Evolutionary conservation across 1,140 invertebrate species (phyloP), one percentile per base, ranked within the genome.

Genomic region (Formica exsecta): DNA sequence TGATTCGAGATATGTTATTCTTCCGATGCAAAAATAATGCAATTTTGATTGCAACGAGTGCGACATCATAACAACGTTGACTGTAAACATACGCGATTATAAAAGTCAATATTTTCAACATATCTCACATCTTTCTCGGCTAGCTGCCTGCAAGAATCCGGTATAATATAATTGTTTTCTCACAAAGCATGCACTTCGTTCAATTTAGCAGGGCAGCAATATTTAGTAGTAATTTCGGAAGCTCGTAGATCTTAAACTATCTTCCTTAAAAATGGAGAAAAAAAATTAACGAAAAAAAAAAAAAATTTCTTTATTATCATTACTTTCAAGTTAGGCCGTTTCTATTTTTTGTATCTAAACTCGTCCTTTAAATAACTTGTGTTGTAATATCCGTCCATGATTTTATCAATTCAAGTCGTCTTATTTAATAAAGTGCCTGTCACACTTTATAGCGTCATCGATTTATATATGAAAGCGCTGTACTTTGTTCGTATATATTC

Each of bases 391-490:
- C 57, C 9, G 19, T 54, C 36, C 2, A 32, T 57, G n/a, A 59
- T n/a, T 71, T 51, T 76, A 62, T 76, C 57, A 36, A 76, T 76
- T 61, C 9, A 62, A 62, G 22, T 75, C 29, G 76, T 68, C 25
- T n/a, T 51, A 80, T 80, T 80, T 68, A 68, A 51, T 25, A 68
- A 54, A 51, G 64, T 54, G 74, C 44, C 38, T 8, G 16, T 66
- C 76, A 66, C 41, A n/a, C n/a, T 54, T 8, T 11, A n/a, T 22
- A 38, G 61, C 41, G 8, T 79, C 44, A 64, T 51, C 76, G 76
- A 68, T 80, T 68, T 54, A 66, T 54, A 66, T 29, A 68, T 3
- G 22, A 32, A 22, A 66, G 51, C 9, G 9, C 9, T 29, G 62
- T 61, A 36, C 25, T 38, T 51, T 54, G 29, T 36, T 51, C 11